Evolutionary conservation across 2,797 vertebrate species (phyloP).

Genomic region (Psittacula derbiana): DNA sequence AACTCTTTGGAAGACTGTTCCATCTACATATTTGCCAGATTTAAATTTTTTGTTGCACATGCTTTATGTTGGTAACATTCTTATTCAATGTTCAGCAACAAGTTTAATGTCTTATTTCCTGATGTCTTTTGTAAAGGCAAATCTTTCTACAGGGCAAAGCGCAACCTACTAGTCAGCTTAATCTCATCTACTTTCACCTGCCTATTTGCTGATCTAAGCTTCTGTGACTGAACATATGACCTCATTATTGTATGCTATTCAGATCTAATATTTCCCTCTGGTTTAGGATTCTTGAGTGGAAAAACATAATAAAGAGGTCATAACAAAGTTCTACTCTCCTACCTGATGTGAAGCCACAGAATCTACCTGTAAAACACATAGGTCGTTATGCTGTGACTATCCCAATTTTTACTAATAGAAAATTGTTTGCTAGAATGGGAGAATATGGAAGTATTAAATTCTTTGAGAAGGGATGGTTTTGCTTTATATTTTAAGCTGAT

Average conservation of each 20-base stretch:
- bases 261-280: not conserved
- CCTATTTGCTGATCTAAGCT: not conserved
- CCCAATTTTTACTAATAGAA: constrained; percentile 9
- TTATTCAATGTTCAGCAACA: not conserved
- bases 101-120: not conserved
- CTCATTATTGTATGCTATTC: not conserved
- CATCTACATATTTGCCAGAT: not conserved
- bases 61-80: not conserved
- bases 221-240: not conserved
- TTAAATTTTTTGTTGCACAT: not conserved
- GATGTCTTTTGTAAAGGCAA: not conserved
- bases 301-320: not conserved
- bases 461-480: not conserved
- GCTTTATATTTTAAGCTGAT: constrained; percentile 27
- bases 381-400: not conserved
- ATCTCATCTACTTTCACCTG: not conserved
- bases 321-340: not conserved
- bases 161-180: not conserved
- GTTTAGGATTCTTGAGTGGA: not conserved
- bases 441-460: not conserved
- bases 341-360: not conserved
- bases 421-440: constrained; percentile 20
- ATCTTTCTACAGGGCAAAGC: not conserved
- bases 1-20: not conserved
- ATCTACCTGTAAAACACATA: not conserved